phyloP scores from a whole-genome alignment of 1,140 invertebrate genomes.

The Brachionus manjavacas region DNA sequence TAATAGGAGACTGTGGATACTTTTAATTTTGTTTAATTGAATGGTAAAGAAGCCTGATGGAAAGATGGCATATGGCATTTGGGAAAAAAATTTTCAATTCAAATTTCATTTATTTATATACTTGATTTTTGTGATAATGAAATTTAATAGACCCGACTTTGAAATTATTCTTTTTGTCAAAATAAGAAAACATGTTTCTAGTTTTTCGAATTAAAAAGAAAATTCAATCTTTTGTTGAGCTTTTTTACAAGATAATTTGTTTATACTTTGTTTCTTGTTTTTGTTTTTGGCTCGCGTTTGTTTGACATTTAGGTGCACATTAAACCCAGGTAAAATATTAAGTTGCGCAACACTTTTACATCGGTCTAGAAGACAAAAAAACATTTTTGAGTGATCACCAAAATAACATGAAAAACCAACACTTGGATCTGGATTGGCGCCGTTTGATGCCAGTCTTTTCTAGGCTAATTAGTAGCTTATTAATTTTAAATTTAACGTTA shows the following conservation, averaged over 20 bases:
- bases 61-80: background rate
- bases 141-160: background rate
- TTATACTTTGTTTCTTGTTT: background rate
- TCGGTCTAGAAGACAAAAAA: background rate
- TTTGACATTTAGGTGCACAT: background rate
- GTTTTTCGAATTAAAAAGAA: background rate
- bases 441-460: background rate
- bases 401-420: background rate
- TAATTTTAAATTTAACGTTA: background rate
- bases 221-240: background rate
- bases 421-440: background rate
- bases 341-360: background rate
- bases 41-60: background rate
- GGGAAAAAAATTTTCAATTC: background rate
- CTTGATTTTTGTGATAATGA: background rate
- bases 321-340: background rate
- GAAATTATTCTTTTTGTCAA: background rate
- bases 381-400: background rate
- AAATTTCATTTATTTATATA: background rate
- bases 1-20: background rate
- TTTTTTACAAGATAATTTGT: background rate
- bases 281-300: background rate
- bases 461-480: background rate
- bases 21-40: background rate
- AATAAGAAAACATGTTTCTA: background rate